Base-by-base conservation (phyloP, 2,113 vertebrate species). In the Poeciliopsis prolifica region DNA sequence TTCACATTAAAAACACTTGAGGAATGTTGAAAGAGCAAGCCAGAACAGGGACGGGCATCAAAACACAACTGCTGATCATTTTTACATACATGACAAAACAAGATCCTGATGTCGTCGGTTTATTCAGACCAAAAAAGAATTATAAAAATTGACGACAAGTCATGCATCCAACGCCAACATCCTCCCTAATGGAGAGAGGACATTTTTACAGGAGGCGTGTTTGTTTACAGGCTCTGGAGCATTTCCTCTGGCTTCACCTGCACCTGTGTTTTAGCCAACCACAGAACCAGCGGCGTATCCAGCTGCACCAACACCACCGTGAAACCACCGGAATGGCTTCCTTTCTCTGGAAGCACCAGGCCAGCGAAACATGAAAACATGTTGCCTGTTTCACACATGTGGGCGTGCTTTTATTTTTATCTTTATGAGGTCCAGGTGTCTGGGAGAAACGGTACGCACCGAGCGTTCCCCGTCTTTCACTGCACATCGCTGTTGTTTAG, bases 11-110 rank as follows among this genome's bases (percentile, higher is more conserved):
- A 83, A 68, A 66, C 67, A 77, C 68, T 63, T 51, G 68, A 81
- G 87, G 89, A 90, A 90, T 91, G 81, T 82, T 77, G 68, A 64
- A 77, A 30, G 67, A 87, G 89, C 88, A 93, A 89, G 92, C 88
- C 90, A 87, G 79, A 87, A 92, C 92, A 92, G 71, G 83, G 81
- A 81, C 62, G 63, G 4, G 1, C 75, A 89, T 80, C 60, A 78
- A 89, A 82, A 84, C 73, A 51, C 80, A 83, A 61, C 82, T 37
- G 78, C 74, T 85, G 81, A 90, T 93, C 87, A 89, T 15, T 88
- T 86, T 85, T 68, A 78, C 30, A 75, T 78, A 40, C 81, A 64
- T 44, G 54, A 64, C 88, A 66, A 90, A 90, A 88, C 68, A 78
- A 74, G 58, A 51, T 24, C 64, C 80, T 85, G 86, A 91, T 87